Base-by-base conservation (phyloP, 2,888 invertebrate genomes). In the Netelia melanura region DNA sequence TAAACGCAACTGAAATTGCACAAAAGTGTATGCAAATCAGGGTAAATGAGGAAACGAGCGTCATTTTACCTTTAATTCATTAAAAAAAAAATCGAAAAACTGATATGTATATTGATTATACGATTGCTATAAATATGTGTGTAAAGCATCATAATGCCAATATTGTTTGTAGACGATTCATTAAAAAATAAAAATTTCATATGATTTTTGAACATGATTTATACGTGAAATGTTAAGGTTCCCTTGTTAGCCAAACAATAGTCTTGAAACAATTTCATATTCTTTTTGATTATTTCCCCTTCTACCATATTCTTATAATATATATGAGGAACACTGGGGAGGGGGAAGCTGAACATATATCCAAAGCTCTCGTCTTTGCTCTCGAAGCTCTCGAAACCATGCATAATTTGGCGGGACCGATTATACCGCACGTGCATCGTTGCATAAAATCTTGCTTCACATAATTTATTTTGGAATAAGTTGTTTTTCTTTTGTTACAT, bases 1-100 rank as follows among this genome's bases (percentile, higher is more conserved):
- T 64, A 64, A 64, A 64, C 23, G n/a, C 64, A 64, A 64, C 64
- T 64, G 64, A 64, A 64, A 64, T 64, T 64, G 64, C 64, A 43
- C 64, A 64, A 64, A 64, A 64, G 38, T 38, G 64, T 23, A 38
- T 64, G n/a, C 64, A 64, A 64, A n/a, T 64, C 64, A 38, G 38
- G 64, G 38, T 14, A 64, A n/a, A 38, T 64, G 23, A 64, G 3
- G 62, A 30, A 23, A 38, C 10, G 38, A 64, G 64, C 64, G 64
- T 64, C 14, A 64, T 64, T 64, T 64, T 64, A 38, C 64, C 64
- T 23, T 38, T 64, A 38, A 64, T 64, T 64, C 64, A 64, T 64
- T 38, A 14, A 38, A 11, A n/a, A 52, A 52, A 14, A 5, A 52
- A 11, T 8, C 52, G 52, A 6, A 52, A 52, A 52, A 52, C 52